Base-by-base conservation (phyloP, 2,113 vertebrate species). In the Ornithorhynchus anatinus region DNA sequence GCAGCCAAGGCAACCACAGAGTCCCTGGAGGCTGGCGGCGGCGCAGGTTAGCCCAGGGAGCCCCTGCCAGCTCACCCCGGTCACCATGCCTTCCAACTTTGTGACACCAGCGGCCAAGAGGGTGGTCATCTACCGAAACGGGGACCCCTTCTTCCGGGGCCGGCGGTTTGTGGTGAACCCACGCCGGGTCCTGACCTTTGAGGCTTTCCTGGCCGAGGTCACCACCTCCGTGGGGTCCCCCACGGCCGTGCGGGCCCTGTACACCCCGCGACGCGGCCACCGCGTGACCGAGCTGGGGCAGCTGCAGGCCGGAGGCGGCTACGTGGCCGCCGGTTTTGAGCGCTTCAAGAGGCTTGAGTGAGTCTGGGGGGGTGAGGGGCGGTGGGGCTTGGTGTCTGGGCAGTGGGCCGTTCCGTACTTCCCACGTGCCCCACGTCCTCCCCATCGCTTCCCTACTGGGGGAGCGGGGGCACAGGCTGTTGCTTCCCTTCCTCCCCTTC, bases 271-370 rank as follows among this genome's bases (percentile, higher is more conserved):
- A 35, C 86, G 90, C 0, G 95, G 96, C 11, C 95, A 91, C 80
- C 88, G 85, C 3, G 69, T 99, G 45, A 37, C 75, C 0, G 79
- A 90, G 39, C 90, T 97, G 58, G 79, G 89, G 10, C 94, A 95
- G n/a, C 89, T 97, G 15, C 89, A 86, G 81, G 93, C 94, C 0
- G 93, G 95, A 43, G 83, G 90, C 4, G 92, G 89, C 14, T 98
- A 97, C 3, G 95, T 99, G 20, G 97, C 96, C 4, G 96, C 94
- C 0, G 97, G 96, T 31, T 95, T 92, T 1, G 96, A 98, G 66
- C 88, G 65, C 68, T 96, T 98, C 91, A 92, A 90, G 79, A 96
- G 91, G 74, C 84, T 96, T 1, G 71, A 93, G 96, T 98, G 88
- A 97, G 97, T 95, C 0, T 9, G 25, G 22, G 60, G n/a, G 54